phyloP scores from a whole-genome alignment of 2,797 vertebrate genomes.

The Gastrophryne carolinensis region DNA sequence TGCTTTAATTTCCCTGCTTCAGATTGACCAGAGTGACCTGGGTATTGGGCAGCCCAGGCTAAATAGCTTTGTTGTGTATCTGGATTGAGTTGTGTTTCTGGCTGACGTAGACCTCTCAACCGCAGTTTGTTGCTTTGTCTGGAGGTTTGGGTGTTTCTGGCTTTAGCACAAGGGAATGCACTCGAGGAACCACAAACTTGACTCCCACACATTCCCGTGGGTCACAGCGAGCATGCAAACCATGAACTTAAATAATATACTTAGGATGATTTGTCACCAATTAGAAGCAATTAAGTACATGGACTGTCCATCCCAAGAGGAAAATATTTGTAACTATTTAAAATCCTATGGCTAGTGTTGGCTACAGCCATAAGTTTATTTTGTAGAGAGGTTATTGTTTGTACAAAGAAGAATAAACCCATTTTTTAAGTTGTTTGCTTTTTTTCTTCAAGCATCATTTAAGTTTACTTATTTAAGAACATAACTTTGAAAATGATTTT shows the following conservation, averaged over 20 bases:
- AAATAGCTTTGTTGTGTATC: slow-evolving; percentile 29
- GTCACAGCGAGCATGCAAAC: slow-evolving; percentile 36
- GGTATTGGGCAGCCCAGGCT: slow-evolving; percentile 14
- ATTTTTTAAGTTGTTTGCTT: no score
- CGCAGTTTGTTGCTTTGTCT: slow-evolving; percentile 47
- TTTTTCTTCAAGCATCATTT: no score
- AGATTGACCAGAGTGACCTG: neutral
- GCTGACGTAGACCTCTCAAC: slow-evolving; percentile 45
- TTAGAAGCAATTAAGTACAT: slow-evolving; percentile 21
- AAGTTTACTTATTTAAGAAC: no score
- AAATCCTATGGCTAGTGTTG: neutral
- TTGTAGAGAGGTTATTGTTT: neutral
- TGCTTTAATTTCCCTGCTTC: neutral
- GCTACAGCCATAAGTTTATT: neutral
- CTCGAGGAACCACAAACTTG: slow-evolving; percentile 46
- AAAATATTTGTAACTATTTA: neutral
- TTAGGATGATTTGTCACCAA: slow-evolving; percentile 34
- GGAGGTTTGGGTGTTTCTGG: slow-evolving; percentile 51
- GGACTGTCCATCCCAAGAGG: neutral
- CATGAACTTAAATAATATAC: slow-evolving; percentile 46
- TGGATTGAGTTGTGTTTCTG: slow-evolving; percentile 36
- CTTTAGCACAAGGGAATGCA: slow-evolving; percentile 49
- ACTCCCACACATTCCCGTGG: slow-evolving; percentile 50
- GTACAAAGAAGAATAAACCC: no score
- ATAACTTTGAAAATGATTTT: no score